These are phyloP conservation scores for Nyctalus aviator DNA, from an alignment of 2,797 vertebrate species.

Conservation along the genomic window DNA sequence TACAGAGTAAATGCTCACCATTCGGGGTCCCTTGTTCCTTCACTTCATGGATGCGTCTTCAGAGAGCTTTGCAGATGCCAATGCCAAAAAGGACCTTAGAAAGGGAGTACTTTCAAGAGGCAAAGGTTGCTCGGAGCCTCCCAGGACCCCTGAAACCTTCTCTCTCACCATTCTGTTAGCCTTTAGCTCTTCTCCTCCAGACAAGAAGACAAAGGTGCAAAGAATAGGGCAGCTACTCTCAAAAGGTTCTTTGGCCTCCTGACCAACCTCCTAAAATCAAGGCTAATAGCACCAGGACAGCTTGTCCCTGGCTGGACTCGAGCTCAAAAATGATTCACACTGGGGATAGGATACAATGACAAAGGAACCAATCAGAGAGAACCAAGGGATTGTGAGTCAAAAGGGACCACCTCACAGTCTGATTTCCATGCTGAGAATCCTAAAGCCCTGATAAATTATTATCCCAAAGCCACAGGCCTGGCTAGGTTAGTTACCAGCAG, in stretches of 20 bases:
- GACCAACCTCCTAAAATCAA: slow-evolving; percentile 50
- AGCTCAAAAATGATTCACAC: slow-evolving; percentile 39
- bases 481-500: neutral
- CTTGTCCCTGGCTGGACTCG: slow-evolving; percentile 36
- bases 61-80: neutral
- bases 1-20: neutral
- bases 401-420: neutral
- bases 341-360: neutral
- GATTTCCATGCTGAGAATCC: slow-evolving; percentile 12
- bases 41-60: neutral
- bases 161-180: neutral
- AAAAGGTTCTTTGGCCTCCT: slow-evolving; percentile 51
- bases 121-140: neutral
- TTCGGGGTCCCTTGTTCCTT: neutral
- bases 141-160: neutral
- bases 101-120: neutral
- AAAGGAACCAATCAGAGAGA: neutral
- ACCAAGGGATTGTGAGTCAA: neutral
- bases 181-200: neutral
- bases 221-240: neutral
- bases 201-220: neutral
- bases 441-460: neutral
- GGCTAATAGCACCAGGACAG: slow-evolving; percentile 65
- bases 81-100: neutral
- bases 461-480: neutral